Conservation (phyloP, 2,888 invertebrate genomes). For the Congeria kusceri region DNA sequence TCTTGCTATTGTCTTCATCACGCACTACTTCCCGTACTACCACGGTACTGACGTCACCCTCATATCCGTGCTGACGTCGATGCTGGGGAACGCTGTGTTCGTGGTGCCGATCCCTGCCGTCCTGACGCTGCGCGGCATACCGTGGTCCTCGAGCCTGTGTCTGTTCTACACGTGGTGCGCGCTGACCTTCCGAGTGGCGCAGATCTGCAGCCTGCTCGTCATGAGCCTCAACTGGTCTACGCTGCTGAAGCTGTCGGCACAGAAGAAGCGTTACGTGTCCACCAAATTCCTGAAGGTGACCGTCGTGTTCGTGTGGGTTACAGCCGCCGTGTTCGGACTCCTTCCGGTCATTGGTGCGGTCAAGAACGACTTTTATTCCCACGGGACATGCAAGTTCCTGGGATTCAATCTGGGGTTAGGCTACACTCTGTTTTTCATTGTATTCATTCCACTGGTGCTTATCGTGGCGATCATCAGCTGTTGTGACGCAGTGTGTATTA, state of each 20-base stretch:
- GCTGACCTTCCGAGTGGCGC: slow-evolving; percentile 64
- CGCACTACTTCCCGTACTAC: slow-evolving; percentile 73
- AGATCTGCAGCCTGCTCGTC: slow-evolving; percentile 62
- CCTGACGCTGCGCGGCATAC: slow-evolving; percentile 51
- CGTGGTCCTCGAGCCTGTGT: slow-evolving; percentile 67
- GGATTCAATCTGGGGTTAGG: slow-evolving; percentile 70
- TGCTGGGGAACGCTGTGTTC: slow-evolving; percentile 69
- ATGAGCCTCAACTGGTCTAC: slow-evolving; percentile 72
- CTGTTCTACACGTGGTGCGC: slow-evolving; percentile 70
- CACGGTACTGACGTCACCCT: slow-evolving; percentile 78
- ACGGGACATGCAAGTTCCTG: slow-evolving; percentile 70
- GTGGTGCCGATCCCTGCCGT: slow-evolving; percentile 72
- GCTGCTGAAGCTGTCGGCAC: slow-evolving; percentile 65
- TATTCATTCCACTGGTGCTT: slow-evolving; percentile 65
- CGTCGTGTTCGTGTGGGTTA: slow-evolving; percentile 64
- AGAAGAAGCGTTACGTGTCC: slow-evolving; percentile 64
- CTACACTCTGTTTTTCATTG: slow-evolving; percentile 68
- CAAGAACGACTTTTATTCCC: slow-evolving; percentile 44
- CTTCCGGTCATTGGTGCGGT: slow-evolving; percentile 69
- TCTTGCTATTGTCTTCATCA: slow-evolving; percentile 67
- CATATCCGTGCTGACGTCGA: slow-evolving; percentile 69
- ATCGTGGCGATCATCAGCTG: slow-evolving; percentile 67
- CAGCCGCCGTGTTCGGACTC: slow-evolving; percentile 64
- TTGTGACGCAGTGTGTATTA: slow-evolving; percentile 68
- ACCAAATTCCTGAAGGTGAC: slow-evolving; percentile 66